Conservation (phyloP, 2,113 vertebrate species). For the Lamprotornis superbus region DNA sequence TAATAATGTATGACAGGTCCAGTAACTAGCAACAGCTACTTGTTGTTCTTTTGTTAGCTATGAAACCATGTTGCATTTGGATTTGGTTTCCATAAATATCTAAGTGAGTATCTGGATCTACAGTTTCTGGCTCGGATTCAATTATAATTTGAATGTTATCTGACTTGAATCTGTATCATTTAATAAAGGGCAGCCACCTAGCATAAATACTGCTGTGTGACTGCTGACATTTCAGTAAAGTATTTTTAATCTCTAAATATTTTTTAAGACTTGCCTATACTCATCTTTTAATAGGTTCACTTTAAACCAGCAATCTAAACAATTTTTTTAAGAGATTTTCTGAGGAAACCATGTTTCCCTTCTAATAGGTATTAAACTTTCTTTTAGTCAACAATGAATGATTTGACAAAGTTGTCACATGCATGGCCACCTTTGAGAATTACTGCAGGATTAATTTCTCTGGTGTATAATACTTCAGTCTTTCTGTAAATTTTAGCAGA, state of each 20-base stretch:
- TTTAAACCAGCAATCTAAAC: neutral
- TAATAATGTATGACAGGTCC: neutral
- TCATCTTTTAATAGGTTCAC: neutral
- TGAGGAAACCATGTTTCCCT: neutral
- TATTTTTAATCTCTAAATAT: neutral
- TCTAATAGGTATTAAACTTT: neutral
- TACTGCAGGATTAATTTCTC: neutral
- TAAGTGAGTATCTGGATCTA: neutral
- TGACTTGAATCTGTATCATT: neutral
- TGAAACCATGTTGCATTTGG: constrained; percentile 21
- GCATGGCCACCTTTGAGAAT: neutral
- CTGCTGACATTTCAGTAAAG: neutral
- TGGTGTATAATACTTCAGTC: neutral
- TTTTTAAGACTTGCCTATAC: neutral
- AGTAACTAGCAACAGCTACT: constrained; percentile 32
- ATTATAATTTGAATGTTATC: constrained; percentile 21
- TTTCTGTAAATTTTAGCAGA: neutral
- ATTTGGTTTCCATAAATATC: constrained; percentile 33
- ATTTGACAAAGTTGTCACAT: neutral
- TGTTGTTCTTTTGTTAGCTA: constrained; percentile 19
- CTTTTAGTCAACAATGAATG: neutral
- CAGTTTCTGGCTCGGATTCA: neutral
- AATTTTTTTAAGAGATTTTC: neutral
- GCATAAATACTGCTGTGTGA: neutral
- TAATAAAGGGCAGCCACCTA: neutral